These are phyloP conservation scores for Aphidoletes aphidimyza DNA, from an alignment of 2,888 invertebrate genomes.

Conservation along the genomic window DNA sequence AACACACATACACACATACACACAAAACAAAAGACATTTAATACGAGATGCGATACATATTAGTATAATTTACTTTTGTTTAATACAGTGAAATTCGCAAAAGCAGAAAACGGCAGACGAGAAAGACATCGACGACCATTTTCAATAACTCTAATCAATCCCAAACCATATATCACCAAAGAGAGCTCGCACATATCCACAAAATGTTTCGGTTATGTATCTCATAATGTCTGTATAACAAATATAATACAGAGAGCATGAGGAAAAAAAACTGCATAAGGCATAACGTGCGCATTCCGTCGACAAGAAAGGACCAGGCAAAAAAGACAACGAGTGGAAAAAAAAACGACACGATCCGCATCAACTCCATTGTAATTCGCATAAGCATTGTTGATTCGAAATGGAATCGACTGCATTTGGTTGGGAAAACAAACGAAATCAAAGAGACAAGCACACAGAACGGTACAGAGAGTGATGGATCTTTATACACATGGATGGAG, in stretches of 20 bases:
- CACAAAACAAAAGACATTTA: neutral
- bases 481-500: neutral
- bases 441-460: neutral
- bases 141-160: constrained; percentile 53
- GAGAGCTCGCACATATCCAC: constrained; percentile 25
- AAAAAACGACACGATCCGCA: constrained; percentile 23
- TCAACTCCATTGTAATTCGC: constrained; percentile 27
- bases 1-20: too few species aligned
- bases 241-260: neutral
- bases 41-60: constrained; percentile 32
- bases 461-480: constrained; percentile 36
- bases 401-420: constrained; percentile 28
- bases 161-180: constrained; percentile 40
- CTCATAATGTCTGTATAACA: constrained; percentile 24
- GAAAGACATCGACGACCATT: constrained; percentile 44
- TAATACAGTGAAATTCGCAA: constrained; percentile 25
- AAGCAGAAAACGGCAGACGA: constrained; percentile 4
- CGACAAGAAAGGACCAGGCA: neutral
- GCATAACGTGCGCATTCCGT: constrained; percentile 9
- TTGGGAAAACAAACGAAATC: constrained; percentile 13
- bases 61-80: constrained; percentile 51
- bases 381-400: constrained; percentile 47
- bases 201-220: constrained; percentile 35
- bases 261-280: neutral
- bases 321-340: neutral